These are phyloP conservation scores for Morus bassanus DNA, from an alignment of 2,797 vertebrate species.

Conservation along the genomic window DNA sequence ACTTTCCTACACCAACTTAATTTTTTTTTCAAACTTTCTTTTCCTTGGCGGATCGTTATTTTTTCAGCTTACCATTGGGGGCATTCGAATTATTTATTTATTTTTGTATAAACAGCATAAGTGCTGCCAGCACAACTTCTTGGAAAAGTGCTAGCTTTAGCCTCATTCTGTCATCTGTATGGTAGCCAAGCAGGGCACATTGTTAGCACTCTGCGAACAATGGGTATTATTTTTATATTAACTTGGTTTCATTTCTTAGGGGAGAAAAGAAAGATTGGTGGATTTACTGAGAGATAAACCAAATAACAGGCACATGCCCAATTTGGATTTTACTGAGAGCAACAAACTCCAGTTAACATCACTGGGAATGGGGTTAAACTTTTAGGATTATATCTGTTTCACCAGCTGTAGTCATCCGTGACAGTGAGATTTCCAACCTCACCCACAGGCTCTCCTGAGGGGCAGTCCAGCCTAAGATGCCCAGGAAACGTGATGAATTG, in stretches of 20 bases:
- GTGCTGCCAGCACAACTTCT: conserved; percentile 19
- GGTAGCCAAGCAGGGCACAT: not conserved
- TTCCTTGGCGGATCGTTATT: not conserved
- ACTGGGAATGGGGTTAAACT: not conserved
- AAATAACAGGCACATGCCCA: not conserved
- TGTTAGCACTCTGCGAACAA: not conserved
- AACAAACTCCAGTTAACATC: not conserved
- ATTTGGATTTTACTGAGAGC: not conserved
- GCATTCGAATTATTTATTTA: conserved; percentile 32
- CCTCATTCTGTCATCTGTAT: conserved; percentile 2
- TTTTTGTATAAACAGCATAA: not conserved
- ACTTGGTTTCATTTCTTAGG: conserved; percentile 24
- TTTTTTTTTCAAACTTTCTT: not conserved
- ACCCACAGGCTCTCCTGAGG: not conserved
- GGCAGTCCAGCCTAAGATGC: not conserved
- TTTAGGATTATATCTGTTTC: conserved; percentile 33
- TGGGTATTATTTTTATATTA: conserved; percentile 19
- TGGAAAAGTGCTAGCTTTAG: conserved; percentile 35
- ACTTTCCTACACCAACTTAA: not conserved
- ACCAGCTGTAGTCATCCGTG: not conserved
- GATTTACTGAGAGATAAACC: conserved; percentile 38
- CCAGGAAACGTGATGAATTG: not conserved
- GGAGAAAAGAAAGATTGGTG: not conserved
- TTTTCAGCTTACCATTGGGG: not conserved
- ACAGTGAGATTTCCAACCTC: not conserved